Evolutionary conservation across 2,888 invertebrate species (phyloP).

Genomic region (Drosophila mimica): DNA sequence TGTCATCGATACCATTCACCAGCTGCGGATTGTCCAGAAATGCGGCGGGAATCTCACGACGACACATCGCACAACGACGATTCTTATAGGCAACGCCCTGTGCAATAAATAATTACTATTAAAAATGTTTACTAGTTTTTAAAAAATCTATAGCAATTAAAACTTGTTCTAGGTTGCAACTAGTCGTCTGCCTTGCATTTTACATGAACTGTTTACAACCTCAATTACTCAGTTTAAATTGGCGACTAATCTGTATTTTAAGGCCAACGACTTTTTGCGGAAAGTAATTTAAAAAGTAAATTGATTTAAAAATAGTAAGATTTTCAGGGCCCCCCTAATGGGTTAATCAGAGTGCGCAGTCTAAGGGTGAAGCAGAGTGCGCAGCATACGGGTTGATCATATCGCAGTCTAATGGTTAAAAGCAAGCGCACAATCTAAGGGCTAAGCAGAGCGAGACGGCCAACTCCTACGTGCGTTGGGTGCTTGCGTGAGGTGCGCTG

Average conservation of each 20-base stretch:
- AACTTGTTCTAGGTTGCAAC: neutral
- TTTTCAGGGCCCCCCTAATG: conserved; percentile 19
- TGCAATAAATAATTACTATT: neutral
- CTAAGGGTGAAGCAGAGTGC: neutral
- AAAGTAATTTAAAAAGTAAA: conserved; percentile 20
- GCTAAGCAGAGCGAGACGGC: conserved; percentile 20
- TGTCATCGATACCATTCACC: conserved; percentile 86
- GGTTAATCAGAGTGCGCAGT: conserved; percentile 12
- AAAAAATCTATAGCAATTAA: neutral
- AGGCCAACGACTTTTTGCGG: conserved; percentile 44
- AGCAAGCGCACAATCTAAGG: neutral
- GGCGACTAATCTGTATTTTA: conserved; percentile 1
- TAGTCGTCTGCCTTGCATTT: neutral
- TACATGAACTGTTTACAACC: neutral
- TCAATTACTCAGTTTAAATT: conserved; percentile 12
- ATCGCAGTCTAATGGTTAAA: too few relatives aligned
- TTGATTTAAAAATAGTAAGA: conserved; percentile 20
- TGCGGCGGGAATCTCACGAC: conserved; percentile 94
- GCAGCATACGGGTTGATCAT: neutral
- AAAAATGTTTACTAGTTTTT: neutral
- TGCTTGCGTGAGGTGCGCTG: conserved; percentile 29
- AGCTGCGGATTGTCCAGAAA: conserved; percentile 94
- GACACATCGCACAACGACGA: conserved; percentile 96
- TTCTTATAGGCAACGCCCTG: conserved; percentile 94
- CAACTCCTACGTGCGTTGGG: conserved; percentile 46